phyloP scores from a whole-genome alignment of 2,888 invertebrate genomes.

The Altica lythri region DNA sequence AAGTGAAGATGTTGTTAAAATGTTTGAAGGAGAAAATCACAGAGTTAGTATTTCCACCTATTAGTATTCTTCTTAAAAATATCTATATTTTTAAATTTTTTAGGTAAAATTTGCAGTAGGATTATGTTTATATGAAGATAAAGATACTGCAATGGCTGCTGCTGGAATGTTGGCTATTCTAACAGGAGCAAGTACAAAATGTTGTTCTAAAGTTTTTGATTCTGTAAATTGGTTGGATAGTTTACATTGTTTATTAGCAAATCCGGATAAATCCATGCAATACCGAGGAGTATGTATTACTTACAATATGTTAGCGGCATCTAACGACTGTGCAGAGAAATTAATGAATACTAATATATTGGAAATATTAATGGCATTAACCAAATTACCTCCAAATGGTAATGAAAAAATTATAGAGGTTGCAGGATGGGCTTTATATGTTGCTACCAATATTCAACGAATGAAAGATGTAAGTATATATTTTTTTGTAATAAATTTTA shows the following conservation, averaged over 20 bases:
- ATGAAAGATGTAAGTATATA: constrained; percentile 83
- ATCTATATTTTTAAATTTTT: constrained; percentile 5
- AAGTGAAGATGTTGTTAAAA: constrained; percentile 77
- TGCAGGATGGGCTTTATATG: constrained; percentile 74
- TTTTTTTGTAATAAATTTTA: too few species aligned
- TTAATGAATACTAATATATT: constrained; percentile 86
- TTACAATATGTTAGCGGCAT: constrained; percentile 76
- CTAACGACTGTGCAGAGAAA: constrained; percentile 78
- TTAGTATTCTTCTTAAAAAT: not conserved
- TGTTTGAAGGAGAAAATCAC: constrained; percentile 85
- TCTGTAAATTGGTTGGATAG: constrained; percentile 75
- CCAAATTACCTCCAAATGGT: constrained; percentile 62
- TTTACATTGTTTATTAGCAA: constrained; percentile 74
- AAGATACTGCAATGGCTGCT: constrained; percentile 82
- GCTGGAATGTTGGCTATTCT: constrained; percentile 88
- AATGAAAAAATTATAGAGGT: constrained; percentile 64
- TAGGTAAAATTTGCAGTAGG: constrained; percentile 79
- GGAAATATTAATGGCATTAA: constrained; percentile 89
- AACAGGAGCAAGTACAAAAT: constrained; percentile 73
- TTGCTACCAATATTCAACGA: constrained; percentile 89
- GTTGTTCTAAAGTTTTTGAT: constrained; percentile 79
- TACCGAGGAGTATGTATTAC: constrained; percentile 85
- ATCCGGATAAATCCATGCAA: constrained; percentile 78
- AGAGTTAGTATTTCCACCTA: constrained; percentile 62
- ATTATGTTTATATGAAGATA: constrained; percentile 78